phyloP scores from a whole-genome alignment of 2,888 invertebrate genomes.

The Cheilosia vulpina region DNA sequence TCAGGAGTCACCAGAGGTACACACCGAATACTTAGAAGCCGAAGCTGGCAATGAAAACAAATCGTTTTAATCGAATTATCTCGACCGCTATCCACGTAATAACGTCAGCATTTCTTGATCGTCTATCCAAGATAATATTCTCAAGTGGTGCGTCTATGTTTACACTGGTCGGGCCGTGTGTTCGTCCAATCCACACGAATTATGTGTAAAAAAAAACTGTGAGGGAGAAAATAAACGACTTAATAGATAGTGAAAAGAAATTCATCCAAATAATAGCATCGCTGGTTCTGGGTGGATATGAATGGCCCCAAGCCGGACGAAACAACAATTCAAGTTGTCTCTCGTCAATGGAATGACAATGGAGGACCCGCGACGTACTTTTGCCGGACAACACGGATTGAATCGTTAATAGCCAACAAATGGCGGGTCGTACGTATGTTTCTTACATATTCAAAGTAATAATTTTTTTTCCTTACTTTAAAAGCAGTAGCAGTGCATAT shows the following conservation, averaged over 20 bases:
- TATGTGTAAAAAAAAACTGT: no score
- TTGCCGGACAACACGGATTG: slow-evolving; percentile 43
- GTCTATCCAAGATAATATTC: slow-evolving; percentile 30
- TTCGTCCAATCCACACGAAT: no score
- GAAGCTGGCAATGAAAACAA: slow-evolving; percentile 15
- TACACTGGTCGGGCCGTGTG: not conserved
- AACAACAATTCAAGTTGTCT: slow-evolving; percentile 61
- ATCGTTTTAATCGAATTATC: slow-evolving; percentile 51
- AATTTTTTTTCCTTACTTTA: slow-evolving; percentile 31
- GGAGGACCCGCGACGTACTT: slow-evolving; percentile 28
- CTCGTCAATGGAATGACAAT: slow-evolving; percentile 66
- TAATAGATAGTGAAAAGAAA: slow-evolving; percentile 61
- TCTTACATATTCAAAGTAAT: slow-evolving; percentile 67
- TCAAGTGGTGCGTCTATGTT: slow-evolving; percentile 32
- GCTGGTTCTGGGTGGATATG: slow-evolving; percentile 15
- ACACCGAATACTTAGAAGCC: not conserved
- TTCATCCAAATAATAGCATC: slow-evolving; percentile 26
- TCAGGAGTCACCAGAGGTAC: slow-evolving; percentile 11
- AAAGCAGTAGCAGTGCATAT: slow-evolving; percentile 22
- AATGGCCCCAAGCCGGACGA: slow-evolving; percentile 68
- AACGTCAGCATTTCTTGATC: slow-evolving; percentile 35
- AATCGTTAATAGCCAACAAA: slow-evolving; percentile 40
- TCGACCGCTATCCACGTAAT: slow-evolving; percentile 55
- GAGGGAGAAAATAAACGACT: slow-evolving; percentile 24
- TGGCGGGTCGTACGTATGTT: slow-evolving; percentile 16